Evolutionary conservation across 2,113 vertebrate genomes (phyloP).

Genomic region (Chloropsis hardwickii): DNA sequence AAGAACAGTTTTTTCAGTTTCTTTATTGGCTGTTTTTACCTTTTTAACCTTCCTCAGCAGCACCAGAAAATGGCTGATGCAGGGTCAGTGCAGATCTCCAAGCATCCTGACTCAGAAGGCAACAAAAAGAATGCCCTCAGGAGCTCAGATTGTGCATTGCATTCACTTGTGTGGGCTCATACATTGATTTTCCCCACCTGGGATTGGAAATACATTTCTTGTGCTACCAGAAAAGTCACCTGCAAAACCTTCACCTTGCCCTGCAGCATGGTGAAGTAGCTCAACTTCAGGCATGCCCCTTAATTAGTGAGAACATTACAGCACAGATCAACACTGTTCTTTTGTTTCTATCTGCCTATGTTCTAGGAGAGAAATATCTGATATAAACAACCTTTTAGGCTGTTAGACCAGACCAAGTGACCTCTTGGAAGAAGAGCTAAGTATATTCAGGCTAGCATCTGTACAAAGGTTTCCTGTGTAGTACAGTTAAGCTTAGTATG

Average conservation of each 20-base stretch:
- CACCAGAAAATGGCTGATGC: neutral
- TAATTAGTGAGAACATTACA: accelerated
- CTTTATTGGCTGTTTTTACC: neutral
- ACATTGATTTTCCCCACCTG: neutral
- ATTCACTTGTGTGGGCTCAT: accelerated
- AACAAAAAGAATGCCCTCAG: neutral
- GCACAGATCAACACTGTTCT: neutral
- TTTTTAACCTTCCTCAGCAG: neutral
- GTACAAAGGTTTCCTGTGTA: neutral
- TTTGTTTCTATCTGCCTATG: neutral
- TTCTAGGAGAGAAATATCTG: neutral
- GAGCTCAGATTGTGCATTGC: neutral
- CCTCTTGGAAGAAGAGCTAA: neutral
- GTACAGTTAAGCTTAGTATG: neutral
- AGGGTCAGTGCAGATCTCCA: neutral
- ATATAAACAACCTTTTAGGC: neutral
- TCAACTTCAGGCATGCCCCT: neutral
- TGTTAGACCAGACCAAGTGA: neutral
- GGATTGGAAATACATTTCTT: neutral
- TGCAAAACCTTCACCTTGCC: neutral
- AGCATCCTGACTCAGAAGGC: neutral
- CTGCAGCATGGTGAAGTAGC: neutral
- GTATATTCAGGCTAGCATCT: neutral
- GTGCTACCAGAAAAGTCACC: neutral
- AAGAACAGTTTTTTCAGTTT: neutral